Evolutionary conservation across 2,113 vertebrate genomes (phyloP).

Genomic region (Girardinichthys multiradiatus): DNA sequence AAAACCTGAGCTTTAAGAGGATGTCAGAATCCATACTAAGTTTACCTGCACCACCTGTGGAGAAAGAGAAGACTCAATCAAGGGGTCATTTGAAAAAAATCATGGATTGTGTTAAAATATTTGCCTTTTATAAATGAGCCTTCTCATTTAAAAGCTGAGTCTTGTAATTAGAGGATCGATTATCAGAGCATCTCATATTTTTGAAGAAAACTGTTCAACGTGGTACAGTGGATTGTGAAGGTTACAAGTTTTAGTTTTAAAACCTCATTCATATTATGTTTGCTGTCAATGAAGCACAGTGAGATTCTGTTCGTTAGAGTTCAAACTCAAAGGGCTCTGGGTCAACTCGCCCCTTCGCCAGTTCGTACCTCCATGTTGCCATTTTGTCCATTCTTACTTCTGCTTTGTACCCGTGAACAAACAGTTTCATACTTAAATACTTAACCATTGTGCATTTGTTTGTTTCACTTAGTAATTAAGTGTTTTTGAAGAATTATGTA

Average conservation of each 20-base stretch:
- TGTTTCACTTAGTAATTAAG: background rate
- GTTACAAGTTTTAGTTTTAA: background rate
- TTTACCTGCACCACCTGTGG: constrained; percentile 49
- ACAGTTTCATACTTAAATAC: background rate
- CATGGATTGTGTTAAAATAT: constrained; percentile 7
- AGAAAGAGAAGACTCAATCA: constrained; percentile 13
- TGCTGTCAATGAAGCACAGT: too few relatives aligned
- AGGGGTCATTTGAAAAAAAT: constrained; percentile 35
- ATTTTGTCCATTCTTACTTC: too few relatives aligned
- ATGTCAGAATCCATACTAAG: constrained; percentile 1
- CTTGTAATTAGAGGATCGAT: background rate
- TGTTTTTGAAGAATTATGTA: background rate
- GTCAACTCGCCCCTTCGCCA: too few relatives aligned
- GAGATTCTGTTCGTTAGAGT: too few relatives aligned
- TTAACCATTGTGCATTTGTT: background rate
- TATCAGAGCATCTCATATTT: constrained; percentile 26
- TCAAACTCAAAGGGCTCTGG: too few relatives aligned
- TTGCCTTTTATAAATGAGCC: background rate
- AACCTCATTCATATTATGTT: too few relatives aligned
- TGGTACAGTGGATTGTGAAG: background rate
- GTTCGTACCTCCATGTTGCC: too few relatives aligned
- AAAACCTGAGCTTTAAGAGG: constrained; percentile 1
- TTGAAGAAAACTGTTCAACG: background rate
- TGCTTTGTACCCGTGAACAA: too few relatives aligned
- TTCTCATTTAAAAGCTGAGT: background rate